These are phyloP conservation scores for Aphelocoma californica DNA, from an alignment of 2,797 vertebrate genomes.

Conservation along the genomic window DNA sequence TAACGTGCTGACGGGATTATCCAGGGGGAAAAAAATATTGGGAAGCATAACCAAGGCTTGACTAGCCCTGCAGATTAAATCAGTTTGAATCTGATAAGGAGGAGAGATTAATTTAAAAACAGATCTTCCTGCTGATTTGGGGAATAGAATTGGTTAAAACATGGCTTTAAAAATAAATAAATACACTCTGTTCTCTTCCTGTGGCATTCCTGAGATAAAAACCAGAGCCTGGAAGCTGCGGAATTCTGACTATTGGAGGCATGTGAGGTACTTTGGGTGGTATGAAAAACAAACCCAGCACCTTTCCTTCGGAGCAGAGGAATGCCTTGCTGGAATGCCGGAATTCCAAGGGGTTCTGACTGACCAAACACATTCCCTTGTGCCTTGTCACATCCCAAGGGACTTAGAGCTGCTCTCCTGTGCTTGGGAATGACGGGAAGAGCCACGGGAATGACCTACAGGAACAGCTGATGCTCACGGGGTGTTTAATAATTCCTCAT, in stretches of 20 bases:
- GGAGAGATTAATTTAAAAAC: neutral
- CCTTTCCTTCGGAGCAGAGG: neutral
- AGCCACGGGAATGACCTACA: neutral
- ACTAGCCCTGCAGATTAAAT: neutral
- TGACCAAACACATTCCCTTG: rapidly evolving
- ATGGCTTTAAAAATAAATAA: neutral
- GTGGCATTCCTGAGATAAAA: neutral
- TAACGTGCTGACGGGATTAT: neutral
- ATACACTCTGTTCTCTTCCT: neutral
- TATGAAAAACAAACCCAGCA: neutral
- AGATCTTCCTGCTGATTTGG: neutral
- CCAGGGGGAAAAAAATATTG: neutral
- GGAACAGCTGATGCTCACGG: neutral
- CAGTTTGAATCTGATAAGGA: neutral
- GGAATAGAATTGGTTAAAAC: neutral
- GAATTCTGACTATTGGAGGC: neutral
- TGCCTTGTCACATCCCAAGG: rapidly evolving
- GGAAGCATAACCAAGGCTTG: neutral
- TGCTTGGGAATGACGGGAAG: neutral
- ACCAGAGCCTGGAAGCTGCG: neutral
- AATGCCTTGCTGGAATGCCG: neutral
- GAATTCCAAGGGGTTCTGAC: rapidly evolving
- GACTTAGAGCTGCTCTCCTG: rapidly evolving
- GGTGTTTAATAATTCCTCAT: neutral
- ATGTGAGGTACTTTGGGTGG: neutral